Conservation (phyloP, 2,888 invertebrate genomes). For the Marasmarcha lunaedactyla region DNA sequence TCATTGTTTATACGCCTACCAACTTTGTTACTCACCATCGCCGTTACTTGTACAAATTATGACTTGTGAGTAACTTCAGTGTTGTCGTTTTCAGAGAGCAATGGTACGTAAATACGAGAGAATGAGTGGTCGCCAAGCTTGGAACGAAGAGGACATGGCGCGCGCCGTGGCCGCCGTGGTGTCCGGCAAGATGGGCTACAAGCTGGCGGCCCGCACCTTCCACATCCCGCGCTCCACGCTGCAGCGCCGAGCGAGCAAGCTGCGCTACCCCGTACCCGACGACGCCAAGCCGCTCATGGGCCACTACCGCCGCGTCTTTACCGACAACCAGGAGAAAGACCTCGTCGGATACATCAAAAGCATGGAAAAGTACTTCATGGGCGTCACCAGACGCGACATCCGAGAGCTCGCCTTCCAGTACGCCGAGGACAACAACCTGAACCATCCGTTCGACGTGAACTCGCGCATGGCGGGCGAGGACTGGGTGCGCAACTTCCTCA, state of each 20-base stretch:
- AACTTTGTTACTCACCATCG: not conserved
- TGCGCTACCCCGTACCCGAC: conserved; percentile 53
- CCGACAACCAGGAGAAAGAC: conserved; percentile 59
- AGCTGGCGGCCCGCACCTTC: conserved; percentile 57
- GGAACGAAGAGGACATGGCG: conserved; percentile 64
- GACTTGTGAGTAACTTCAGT: no score
- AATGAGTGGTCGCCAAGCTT: conserved; percentile 62
- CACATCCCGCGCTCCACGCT: conserved; percentile 62
- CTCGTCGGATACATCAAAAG: conserved; percentile 61
- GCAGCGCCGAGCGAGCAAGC: conserved; percentile 58
- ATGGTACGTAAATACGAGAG: conserved; percentile 67
- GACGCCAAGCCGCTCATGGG: conserved; percentile 61
- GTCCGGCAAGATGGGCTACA: conserved; percentile 65
- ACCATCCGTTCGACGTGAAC: conserved; percentile 59
- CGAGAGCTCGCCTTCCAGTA: conserved; percentile 62
- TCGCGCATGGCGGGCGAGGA: conserved; percentile 62
- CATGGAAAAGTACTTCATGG: conserved; percentile 63
- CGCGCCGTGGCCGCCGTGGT: conserved; percentile 62
- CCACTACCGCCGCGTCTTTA: conserved; percentile 58
- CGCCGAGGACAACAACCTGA: conserved; percentile 52
- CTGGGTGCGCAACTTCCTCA: conserved; percentile 63
- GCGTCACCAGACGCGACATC: conserved; percentile 56
- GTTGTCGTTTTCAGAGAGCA: conserved; percentile 26
- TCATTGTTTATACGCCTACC: not conserved
- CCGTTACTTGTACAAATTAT: no score